Conservation (phyloP, 1,140 invertebrate species). For the Macrocentrus cingulum region DNA sequence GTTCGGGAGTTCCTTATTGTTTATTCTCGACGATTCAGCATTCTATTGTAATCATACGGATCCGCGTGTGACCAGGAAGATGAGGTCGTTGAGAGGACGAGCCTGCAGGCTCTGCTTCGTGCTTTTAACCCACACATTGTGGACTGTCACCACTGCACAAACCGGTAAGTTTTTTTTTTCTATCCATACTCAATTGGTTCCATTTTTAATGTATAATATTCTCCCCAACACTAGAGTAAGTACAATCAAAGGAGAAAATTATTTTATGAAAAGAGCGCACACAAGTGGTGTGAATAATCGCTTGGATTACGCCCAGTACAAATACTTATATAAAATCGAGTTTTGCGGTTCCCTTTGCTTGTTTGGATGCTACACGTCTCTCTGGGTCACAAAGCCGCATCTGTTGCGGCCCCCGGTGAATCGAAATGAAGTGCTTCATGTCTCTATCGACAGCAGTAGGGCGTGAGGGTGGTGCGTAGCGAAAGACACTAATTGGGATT, state of each 20-base stretch:
- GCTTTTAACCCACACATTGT: background rate
- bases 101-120: background rate
- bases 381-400: constrained; percentile 17
- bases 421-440: constrained; percentile 13
- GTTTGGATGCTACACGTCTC: background rate
- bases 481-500: constrained; percentile 27
- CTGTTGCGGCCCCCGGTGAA: constrained; percentile 12
- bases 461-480: background rate
- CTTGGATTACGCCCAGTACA: too few relatives aligned
- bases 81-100: constrained; percentile 12
- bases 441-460: background rate
- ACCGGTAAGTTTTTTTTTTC: constrained; percentile 9
- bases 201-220: constrained; percentile 1
- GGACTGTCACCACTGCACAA: background rate
- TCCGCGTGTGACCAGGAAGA: too few relatives aligned
- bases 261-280: too few relatives aligned
- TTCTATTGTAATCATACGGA: too few relatives aligned
- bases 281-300: too few relatives aligned
- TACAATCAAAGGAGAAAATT: too few relatives aligned
- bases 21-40: background rate
- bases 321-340: too few relatives aligned
- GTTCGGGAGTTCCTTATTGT: constrained; percentile 2
- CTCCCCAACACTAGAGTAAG: background rate
- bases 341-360: too few relatives aligned
- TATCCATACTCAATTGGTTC: background rate